Percentiles rank a stretch among this genome's conserved stretches.
Evolutionary conservation across 2,113 vertebrate species (phyloP).

Genomic region (Trachemys scripta): DNA sequence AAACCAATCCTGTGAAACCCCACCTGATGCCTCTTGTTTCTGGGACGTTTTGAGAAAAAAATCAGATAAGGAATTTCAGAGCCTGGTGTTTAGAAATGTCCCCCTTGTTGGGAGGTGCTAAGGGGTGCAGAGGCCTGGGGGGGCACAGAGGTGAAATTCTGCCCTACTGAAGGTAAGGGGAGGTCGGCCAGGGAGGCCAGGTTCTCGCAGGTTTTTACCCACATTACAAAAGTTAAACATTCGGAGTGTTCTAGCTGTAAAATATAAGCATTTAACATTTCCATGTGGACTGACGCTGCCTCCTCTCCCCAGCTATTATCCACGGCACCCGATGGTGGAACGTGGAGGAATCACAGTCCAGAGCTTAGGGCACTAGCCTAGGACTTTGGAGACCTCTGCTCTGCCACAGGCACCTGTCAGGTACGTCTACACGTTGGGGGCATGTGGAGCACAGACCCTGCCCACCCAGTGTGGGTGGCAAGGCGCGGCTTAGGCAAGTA

Average conservation of each 20-base stretch:
- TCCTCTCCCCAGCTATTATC: accelerated
- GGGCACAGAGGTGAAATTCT: background rate
- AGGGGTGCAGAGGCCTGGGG: accelerated
- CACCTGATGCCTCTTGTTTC: no score
- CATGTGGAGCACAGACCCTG: no score
- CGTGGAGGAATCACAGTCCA: no score
- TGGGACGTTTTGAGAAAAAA: no score
- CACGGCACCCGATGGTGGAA: background rate
- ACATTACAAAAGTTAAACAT: background rate
- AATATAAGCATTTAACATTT: background rate
- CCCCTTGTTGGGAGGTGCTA: background rate
- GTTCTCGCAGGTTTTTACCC: background rate
- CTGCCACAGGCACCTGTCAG: no score
- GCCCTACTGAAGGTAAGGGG: background rate
- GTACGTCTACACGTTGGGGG: no score
- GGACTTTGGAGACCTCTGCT: no score
- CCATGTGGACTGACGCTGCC: background rate
- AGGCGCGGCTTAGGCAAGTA: no score
- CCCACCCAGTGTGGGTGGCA: no score
- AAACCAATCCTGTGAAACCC: no score
- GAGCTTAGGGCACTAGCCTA: no score
- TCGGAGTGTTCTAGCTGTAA: background rate
- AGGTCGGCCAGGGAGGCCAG: accelerated
- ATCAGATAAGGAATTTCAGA: background rate
- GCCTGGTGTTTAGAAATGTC: accelerated